These are phyloP conservation scores for Camponotus vicinus DNA, from an alignment of 1,140 invertebrate genomes.

Conservation along the genomic window DNA sequence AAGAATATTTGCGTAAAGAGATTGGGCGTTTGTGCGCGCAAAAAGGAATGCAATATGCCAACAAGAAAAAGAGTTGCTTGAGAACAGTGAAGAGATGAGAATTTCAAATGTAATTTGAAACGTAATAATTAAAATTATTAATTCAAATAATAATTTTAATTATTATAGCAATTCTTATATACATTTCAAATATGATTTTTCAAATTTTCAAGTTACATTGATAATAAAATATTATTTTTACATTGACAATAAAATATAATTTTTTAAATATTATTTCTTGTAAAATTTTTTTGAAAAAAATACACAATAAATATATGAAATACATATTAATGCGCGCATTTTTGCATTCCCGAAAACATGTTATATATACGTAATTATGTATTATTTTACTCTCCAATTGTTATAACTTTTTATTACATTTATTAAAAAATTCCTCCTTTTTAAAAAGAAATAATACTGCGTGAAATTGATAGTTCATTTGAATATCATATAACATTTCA, in stretches of 20 bases:
- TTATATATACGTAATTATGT: not conserved
- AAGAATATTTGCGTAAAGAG: conserved; percentile 23
- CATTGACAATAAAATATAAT: too few relatives aligned
- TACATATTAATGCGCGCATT: not conserved
- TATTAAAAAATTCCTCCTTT: not conserved
- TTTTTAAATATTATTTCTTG: too few relatives aligned
- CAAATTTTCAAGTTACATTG: too few relatives aligned
- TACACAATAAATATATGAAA: not conserved
- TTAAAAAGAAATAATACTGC: not conserved
- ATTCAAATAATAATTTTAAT: too few relatives aligned
- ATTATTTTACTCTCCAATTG: not conserved
- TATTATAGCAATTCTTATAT: too few relatives aligned
- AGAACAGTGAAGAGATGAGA: not conserved
- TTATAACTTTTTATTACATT: not conserved
- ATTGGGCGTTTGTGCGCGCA: not conserved
- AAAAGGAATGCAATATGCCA: not conserved
- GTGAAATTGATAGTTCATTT: not conserved
- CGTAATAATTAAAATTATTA: too few relatives aligned
- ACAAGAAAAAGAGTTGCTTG: not conserved
- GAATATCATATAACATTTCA: not conserved
- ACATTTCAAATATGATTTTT: too few relatives aligned
- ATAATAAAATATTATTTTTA: too few relatives aligned
- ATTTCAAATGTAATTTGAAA: too few relatives aligned
- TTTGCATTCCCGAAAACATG: not conserved
- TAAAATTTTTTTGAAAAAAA: not conserved